These are phyloP conservation scores for Alsophila aescularia DNA, from an alignment of 2,888 invertebrate genomes.

Conservation along the genomic window DNA sequence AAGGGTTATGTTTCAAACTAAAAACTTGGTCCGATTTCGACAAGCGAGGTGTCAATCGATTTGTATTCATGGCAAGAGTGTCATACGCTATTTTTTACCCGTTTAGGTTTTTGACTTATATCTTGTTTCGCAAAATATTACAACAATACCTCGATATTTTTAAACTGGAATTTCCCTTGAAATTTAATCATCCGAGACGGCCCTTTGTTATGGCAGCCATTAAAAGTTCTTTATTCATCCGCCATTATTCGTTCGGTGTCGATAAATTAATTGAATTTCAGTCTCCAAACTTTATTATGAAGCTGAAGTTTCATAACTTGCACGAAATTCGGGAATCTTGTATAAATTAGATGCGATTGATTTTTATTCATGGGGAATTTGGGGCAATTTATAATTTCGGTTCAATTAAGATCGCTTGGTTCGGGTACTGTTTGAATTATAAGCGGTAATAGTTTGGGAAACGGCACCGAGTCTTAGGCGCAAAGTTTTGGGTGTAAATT, in stretches of 20 bases:
- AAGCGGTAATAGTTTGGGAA: neutral
- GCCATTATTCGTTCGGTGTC: constrained; percentile 58
- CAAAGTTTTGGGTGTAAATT: neutral
- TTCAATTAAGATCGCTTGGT: neutral
- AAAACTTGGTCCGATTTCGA: too few relatives aligned
- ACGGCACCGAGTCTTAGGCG: neutral
- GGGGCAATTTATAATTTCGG: neutral
- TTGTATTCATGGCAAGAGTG: too few relatives aligned
- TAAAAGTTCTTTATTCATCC: constrained; percentile 59
- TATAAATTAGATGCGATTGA: constrained; percentile 46
- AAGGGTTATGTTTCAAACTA: too few relatives aligned
- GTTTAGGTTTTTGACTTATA: too few relatives aligned
- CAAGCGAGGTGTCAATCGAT: too few relatives aligned
- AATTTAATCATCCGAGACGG: constrained; percentile 41
- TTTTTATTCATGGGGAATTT: constrained; percentile 28
- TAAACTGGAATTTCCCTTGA: constrained; percentile 25
- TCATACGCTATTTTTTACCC: too few relatives aligned
- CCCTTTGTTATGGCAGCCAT: constrained; percentile 43
- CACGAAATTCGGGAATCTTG: constrained; percentile 47
- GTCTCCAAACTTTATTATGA: constrained; percentile 56
- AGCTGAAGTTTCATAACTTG: constrained; percentile 47
- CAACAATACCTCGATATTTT: constrained; percentile 27
- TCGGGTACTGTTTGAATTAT: neutral
- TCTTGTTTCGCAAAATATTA: constrained; percentile 27
- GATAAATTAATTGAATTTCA: constrained; percentile 70